Base-by-base conservation (phyloP, 1,140 invertebrate species). In the Panagrolaimus sp. region DNA sequence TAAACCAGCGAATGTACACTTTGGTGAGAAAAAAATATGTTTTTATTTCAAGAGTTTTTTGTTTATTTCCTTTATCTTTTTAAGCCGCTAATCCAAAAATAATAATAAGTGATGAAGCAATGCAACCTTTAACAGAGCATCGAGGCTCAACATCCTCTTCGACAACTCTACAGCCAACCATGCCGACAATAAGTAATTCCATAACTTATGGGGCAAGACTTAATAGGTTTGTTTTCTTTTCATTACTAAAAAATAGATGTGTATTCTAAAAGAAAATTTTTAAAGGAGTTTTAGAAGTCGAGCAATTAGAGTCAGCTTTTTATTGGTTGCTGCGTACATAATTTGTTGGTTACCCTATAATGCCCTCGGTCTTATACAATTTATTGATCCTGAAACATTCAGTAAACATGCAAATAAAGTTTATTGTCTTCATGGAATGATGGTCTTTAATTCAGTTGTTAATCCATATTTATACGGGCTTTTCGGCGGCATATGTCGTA, bases 311-410 rank as follows among this genome's bases (percentile, higher is more conserved):
- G 81, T 83, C 9, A 79, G 79, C 20, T 77, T 79, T 47, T 63
- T 81, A 13, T 74, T 81, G 3, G 72, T 81, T 23, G 62, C 73
- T 5, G 79, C 75, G 13, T 81, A 81, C 64, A 78, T 81, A 47
- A 68, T 82, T 31, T 83, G 81, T 71, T 81, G 79, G 79, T 72
- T 81, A 5, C 79, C 81, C 3, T 81, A 81, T 63, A 81, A 81
- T 63, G 72, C 67, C 20, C 65, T 81, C 4, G 65, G 65, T 57
- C 61, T 81, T 9, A 77, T 81, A n/a, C 81, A 82, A 65, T 75
- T 81, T 38, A 42, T 81, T 42, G 69, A 83, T 47, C 75, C 79
- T 38, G 74, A 72, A n/a, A 66, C 78, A 23, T 82, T 81, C 67
- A 72, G 46, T 23, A 64, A 78, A 57, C 76, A 81, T 66, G 70